Base-by-base conservation (phyloP, 2,797 vertebrate species). In the Microctenopoma lineatum region DNA sequence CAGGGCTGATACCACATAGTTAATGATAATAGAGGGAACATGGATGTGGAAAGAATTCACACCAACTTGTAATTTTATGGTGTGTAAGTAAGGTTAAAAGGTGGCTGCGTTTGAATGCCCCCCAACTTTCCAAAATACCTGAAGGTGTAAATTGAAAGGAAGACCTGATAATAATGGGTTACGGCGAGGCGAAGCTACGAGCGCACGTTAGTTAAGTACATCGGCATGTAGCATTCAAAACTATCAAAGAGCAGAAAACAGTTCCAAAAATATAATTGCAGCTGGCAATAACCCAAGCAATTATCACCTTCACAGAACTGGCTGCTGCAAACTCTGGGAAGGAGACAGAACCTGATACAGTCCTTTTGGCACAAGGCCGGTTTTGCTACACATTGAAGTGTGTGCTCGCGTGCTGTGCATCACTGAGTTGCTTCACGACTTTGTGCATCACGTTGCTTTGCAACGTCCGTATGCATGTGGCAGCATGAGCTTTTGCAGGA, bases 101-200 rank as follows among this genome's bases (percentile, higher is more conserved):
- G 60, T 67, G 25, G 3, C 39, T 0, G 25, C n/a, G 45, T 69
- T 62, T 75, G 52, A 85, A 70, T n/a, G 53, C 1, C 3, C 16
- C 47, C 51, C 8, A 79, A 66, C 55, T 59, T 83, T 82, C 76
- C 64, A 44, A 78, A 84, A 60, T 13, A 51, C 80, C 75, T 56
- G 2, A 10, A 73, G 74, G 71, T 56, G 53, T 45, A 70, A 80
- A 85, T 77, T 70, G 56, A 81, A 76, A 67, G 68, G 61, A 73
- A 52, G 42, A 41, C 47, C 68, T 59, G 67, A 70, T 83, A 89
- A 88, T 87, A 26, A 89, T 46, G 77, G 83, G 84, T 84, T 83
- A 65, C 1, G 18, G 13, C 1, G 64, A 75, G 77, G 77, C 71
- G 80, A 79, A 59, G 57, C 70, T 53, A 27, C 71, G 66, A 79